Evolutionary conservation across 2,113 vertebrate species (phyloP).

Genomic region (Orthochromis indermauri): DNA sequence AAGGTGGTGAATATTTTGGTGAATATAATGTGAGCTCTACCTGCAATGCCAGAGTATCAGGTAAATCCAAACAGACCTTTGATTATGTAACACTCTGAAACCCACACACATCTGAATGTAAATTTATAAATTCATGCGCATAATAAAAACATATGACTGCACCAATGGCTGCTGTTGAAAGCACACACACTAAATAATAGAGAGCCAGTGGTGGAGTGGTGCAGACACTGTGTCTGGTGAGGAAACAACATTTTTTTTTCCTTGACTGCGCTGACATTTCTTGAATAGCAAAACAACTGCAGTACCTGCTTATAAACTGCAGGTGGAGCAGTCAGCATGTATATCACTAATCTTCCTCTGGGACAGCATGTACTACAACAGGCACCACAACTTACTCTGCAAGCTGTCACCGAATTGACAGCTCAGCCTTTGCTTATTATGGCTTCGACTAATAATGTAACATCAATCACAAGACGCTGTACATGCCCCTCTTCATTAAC

Average conservation of each 20-base stretch:
- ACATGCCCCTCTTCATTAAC: background rate
- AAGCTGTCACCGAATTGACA: background rate
- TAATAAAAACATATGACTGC: background rate
- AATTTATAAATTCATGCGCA: background rate
- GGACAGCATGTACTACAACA: background rate
- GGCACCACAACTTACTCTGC: background rate
- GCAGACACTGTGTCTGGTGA: background rate
- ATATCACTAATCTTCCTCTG: background rate
- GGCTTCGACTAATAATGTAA: background rate
- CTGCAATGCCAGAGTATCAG: background rate
- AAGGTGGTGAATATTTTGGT: background rate
- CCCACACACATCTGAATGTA: background rate
- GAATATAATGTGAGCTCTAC: background rate
- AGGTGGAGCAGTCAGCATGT: conserved; percentile 46
- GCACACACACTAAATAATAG: background rate
- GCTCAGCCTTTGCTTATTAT: background rate
- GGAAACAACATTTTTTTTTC: background rate
- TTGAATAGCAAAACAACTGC: conserved; percentile 37
- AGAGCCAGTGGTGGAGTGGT: background rate
- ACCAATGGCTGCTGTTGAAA: background rate
- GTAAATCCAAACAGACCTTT: background rate
- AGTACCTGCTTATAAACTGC: background rate
- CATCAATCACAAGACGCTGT: background rate
- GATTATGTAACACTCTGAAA: background rate
- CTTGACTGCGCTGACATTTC: background rate